Evolutionary conservation across 2,797 vertebrate genomes (phyloP).

Genomic region (Podargus strigoides): DNA sequence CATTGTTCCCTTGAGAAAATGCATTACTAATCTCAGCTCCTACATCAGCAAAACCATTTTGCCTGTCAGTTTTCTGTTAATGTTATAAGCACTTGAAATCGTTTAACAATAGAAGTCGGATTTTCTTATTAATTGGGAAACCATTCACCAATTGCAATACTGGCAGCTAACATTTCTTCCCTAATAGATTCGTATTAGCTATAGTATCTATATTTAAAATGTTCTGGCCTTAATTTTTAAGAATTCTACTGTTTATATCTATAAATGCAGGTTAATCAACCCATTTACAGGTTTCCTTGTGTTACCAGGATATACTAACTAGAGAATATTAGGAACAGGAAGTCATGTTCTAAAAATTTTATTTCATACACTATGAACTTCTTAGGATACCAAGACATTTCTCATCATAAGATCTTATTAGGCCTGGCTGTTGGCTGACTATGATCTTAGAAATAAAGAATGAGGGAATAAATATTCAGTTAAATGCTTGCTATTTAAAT

Average conservation of each 20-base stretch:
- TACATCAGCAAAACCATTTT: not conserved
- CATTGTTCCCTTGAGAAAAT: not conserved
- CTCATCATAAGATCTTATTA: not conserved
- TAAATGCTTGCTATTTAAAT: not conserved
- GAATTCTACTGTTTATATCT: not conserved
- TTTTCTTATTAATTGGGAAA: conserved; percentile 26
- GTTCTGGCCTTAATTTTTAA: not conserved
- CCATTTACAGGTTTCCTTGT: not conserved
- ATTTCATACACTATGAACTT: conserved; percentile 14
- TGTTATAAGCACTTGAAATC: not conserved
- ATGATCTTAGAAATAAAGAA: not conserved
- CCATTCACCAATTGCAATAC: not conserved
- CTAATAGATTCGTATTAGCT: not conserved
- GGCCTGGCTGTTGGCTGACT: not conserved
- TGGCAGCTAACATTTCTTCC: not conserved
- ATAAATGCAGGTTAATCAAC: not conserved
- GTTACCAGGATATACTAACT: not conserved
- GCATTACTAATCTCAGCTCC: not conserved
- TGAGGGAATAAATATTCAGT: not conserved
- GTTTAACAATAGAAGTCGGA: conserved; percentile 10
- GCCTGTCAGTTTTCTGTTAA: not conserved
- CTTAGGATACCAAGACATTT: conserved; percentile 1
- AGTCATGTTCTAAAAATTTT: conserved; percentile 2
- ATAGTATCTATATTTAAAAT: not conserved
- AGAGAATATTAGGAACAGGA: not conserved